Evolutionary conservation across 2,797 vertebrate species (phyloP), one percentile per base, ranked within the genome.

Genomic region (Nyctalus aviator): DNA sequence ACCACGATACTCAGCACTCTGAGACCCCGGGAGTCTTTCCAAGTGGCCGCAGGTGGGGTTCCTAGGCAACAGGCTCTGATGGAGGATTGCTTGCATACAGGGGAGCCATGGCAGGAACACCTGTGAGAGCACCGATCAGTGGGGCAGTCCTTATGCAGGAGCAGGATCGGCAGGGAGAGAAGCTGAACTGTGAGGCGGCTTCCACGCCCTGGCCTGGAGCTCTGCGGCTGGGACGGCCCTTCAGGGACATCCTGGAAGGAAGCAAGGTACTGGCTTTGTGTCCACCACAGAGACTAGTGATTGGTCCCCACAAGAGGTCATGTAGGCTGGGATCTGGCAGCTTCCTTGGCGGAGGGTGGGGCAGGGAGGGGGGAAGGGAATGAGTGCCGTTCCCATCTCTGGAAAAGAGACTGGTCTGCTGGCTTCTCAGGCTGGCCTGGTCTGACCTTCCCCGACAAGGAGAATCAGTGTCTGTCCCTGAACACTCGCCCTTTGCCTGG

Each of bases 141-240:
- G 46, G 71, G 13, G 13, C 9, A 62, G 13, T 21, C 27, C 14
- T 37, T 66, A 30, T 0, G 46, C 57, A 23, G 30, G 15, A 46
- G 18, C 18, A 2, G 27, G 13, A 9, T 0, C 0, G 13, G 41
- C 0, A 0, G n/a, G 71, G 32, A 35, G 84, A 87, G 23, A 48
- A 23, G 44, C n/a, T 41, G 30, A 59, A 27, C 13, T 7, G 27
- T 11, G 15, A 30, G 41, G n/a, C 0, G 0, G 66, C 44, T 44
- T 55, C 57, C 8, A 1, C 11, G 25, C 55, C n/a, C 21, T 86
- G 7, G 2, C 30, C 35, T 0, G 48, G 9, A 64, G 23, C 71
- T 17, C 21, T 0, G 4, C 18, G 30, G 25, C 66, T 13, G 59
- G 44, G 55, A 50, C 0, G 1, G 17, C 59, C 37, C 8, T 32